These are phyloP conservation scores for Oxyscelio sp. DNA, from an alignment of 2,888 invertebrate species.

Conservation along the genomic window DNA sequence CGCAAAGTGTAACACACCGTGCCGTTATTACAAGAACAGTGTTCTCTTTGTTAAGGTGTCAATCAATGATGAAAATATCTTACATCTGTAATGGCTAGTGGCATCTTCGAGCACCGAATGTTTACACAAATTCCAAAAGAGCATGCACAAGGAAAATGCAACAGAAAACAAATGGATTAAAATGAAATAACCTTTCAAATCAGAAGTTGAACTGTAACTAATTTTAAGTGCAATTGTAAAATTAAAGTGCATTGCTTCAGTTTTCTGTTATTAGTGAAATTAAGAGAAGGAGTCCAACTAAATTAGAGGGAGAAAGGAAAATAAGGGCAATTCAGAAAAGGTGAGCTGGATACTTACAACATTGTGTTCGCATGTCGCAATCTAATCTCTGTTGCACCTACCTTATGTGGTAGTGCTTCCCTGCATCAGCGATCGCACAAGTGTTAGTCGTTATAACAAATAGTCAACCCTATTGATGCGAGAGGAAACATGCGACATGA, in stretches of 20 bases:
- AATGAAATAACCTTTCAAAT: conserved; percentile 15
- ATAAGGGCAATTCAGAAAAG: too few species aligned
- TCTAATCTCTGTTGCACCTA: conserved; percentile 50
- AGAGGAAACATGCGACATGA: conserved; percentile 37
- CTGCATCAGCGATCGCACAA: conserved; percentile 17
- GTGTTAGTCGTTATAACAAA: conserved; percentile 35
- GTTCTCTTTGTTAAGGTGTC: background rate
- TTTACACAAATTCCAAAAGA: conserved; percentile 61
- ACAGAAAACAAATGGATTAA: conserved; percentile 40
- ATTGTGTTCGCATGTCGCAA: conserved; percentile 32
- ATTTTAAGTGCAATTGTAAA: too few species aligned
- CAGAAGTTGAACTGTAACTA: background rate
- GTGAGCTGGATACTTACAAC: conserved; percentile 46
- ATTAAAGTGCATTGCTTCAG: too few species aligned
- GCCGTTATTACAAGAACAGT: background rate
- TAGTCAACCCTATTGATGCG: conserved; percentile 30
- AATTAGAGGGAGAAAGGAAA: background rate
- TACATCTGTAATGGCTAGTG: conserved; percentile 60
- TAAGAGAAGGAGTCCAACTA: background rate
- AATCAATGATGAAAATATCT: conserved; percentile 40
- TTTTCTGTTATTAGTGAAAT: too few species aligned
- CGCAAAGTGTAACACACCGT: conserved; percentile 6
- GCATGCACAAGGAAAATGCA: conserved; percentile 56
- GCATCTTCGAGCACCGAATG: conserved; percentile 54
- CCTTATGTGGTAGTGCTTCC: conserved; percentile 56